These are phyloP conservation scores for Blera fallax DNA, from an alignment of 2,888 invertebrate species.

Conservation along the genomic window DNA sequence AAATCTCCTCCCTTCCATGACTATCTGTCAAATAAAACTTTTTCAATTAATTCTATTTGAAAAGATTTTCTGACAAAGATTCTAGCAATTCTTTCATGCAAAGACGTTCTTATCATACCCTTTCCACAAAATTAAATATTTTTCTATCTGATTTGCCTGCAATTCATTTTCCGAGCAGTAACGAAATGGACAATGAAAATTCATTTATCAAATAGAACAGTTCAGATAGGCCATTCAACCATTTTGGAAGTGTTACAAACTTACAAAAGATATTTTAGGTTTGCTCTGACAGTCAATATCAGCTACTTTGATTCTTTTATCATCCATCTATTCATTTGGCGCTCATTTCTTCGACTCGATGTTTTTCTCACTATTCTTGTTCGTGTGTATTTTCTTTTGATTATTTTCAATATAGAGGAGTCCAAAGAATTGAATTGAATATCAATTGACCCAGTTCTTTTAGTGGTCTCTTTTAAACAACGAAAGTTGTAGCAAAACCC, in stretches of 20 bases:
- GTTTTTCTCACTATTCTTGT: not conserved
- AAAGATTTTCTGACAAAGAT: not conserved
- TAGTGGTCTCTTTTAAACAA: constrained; percentile 14
- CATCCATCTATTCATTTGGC: not conserved
- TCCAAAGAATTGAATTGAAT: constrained; percentile 10
- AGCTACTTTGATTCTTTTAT: not conserved
- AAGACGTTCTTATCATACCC: not conserved
- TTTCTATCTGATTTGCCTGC: not conserved
- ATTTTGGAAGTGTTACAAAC: not conserved
- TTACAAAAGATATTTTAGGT: not conserved
- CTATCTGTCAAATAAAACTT: not conserved
- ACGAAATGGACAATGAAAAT: not conserved
- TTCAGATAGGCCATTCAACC: constrained; percentile 6
- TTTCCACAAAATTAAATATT: not conserved
- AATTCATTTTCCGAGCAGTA: not conserved
- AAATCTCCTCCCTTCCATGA: not conserved
- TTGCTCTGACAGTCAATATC: not conserved
- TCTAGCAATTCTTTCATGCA: not conserved
- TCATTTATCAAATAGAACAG: constrained; percentile 9
- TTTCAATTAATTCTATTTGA: constrained; percentile 6
- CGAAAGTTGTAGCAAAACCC: constrained; percentile 19
- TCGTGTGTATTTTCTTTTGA: not conserved
- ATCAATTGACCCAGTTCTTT: constrained; percentile 27
- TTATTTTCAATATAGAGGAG: not conserved
- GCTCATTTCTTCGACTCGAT: not conserved